Conservation (phyloP, 2,797 vertebrate genomes). For the Tragopan temminckii region DNA sequence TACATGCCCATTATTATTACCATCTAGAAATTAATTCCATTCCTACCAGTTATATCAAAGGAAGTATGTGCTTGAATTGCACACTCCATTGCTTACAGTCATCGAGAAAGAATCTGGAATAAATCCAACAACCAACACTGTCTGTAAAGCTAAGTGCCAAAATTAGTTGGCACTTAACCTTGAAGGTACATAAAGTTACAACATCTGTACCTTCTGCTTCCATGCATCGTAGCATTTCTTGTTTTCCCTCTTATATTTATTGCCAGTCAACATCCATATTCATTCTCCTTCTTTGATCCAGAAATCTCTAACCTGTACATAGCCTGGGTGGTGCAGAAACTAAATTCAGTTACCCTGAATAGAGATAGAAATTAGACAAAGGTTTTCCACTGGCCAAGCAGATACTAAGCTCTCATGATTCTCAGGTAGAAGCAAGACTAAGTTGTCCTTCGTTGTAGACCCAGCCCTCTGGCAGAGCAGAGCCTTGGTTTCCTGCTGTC, state of each 20-base stretch:
- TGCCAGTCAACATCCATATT: accelerated
- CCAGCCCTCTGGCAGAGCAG: not conserved
- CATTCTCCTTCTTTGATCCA: not conserved
- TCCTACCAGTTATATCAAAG: not conserved
- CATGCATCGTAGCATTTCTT: accelerated
- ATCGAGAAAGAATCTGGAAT: not conserved
- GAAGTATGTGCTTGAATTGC: not conserved
- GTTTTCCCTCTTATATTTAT: not conserved
- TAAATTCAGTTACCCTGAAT: not conserved
- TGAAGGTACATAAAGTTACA: not conserved
- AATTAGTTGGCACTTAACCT: not conserved
- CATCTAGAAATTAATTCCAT: not conserved
- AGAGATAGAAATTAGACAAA: not conserved
- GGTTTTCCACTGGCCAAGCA: not conserved
- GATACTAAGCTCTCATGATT: not conserved
- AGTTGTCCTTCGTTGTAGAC: not conserved
- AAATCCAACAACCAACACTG: not conserved
- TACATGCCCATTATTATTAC: not conserved
- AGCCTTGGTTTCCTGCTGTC: not conserved
- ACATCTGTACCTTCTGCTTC: not conserved
- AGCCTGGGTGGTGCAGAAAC: not conserved
- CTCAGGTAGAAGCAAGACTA: not conserved
- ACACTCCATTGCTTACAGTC: not conserved
- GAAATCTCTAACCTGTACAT: not conserved
- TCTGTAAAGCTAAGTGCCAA: not conserved